Percentiles rank a stretch among this genome's conserved stretches.
Evolutionary conservation across 2,888 invertebrate genomes (phyloP).

Genomic region (Rugalucina vietnamica): DNA sequence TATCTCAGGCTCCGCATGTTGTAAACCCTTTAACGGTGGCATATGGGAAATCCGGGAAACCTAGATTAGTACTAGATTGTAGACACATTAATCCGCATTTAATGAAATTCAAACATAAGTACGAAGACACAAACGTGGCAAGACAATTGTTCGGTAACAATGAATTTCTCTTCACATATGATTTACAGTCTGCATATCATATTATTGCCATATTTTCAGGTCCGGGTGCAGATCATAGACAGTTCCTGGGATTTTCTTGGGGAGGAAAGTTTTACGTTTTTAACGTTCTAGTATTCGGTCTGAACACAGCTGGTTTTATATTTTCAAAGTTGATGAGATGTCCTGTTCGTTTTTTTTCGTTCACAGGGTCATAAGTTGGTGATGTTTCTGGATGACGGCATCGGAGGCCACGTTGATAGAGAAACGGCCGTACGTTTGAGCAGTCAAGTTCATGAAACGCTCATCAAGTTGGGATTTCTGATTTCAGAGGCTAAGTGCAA

Average conservation of each 20-base stretch:
- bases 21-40: slow-evolving; percentile 40
- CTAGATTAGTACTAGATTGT: slow-evolving; percentile 22
- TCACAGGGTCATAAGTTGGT: slow-evolving; percentile 3
- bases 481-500: slow-evolving; percentile 27
- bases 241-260: slow-evolving; percentile 35
- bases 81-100: slow-evolving; percentile 41
- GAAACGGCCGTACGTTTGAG: background rate
- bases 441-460: background rate
- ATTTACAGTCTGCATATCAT: slow-evolving; percentile 42
- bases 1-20: background rate
- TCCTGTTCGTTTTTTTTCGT: slow-evolving; percentile 4
- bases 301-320: slow-evolving; percentile 35
- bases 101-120: slow-evolving; percentile 34
- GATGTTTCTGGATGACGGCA: slow-evolving; percentile 43
- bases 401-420: background rate
- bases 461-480: slow-evolving; percentile 21
- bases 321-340: slow-evolving; percentile 16
- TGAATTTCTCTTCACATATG: slow-evolving; percentile 36
- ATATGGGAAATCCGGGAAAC: slow-evolving; percentile 20
- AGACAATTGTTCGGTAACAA: slow-evolving; percentile 18
- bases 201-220: slow-evolving; percentile 25
- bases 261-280: slow-evolving; percentile 28
- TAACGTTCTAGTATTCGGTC: slow-evolving; percentile 30
- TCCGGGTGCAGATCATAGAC: background rate
- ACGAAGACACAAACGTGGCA: slow-evolving; percentile 30